Percentiles rank a stretch among this genome's conserved stretches.
phyloP scores from a whole-genome alignment of 2,888 invertebrate species.

The Pyrochroa serraticornis region DNA sequence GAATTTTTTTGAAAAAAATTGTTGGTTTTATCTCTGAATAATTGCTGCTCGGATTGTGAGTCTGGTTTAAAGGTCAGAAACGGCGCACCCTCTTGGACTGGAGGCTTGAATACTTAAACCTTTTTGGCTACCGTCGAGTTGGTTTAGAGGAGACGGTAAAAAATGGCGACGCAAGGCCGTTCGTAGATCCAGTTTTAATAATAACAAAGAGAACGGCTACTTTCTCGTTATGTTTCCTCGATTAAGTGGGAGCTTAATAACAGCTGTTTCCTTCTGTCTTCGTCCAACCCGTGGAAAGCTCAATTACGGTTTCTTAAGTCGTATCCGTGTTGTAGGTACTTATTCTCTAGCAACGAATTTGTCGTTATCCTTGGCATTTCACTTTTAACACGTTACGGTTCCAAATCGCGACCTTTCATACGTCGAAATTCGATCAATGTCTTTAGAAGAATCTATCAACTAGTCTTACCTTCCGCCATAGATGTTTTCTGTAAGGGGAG shows the following conservation, averaged over 20 bases:
- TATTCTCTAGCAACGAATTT: conserved; percentile 1
- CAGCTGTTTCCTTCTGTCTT: conserved; percentile 10
- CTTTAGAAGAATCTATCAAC: neutral
- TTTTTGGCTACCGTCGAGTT: neutral
- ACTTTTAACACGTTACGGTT: conserved; percentile 34
- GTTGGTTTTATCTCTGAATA: no score
- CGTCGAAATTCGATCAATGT: neutral
- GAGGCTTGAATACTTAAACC: no score
- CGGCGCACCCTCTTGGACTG: no score
- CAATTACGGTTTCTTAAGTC: conserved; percentile 5
- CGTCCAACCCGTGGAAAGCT: conserved; percentile 4
- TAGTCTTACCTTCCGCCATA: conserved; percentile 84
- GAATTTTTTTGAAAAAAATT: no score
- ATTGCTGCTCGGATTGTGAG: no score
- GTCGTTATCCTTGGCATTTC: conserved; percentile 54
- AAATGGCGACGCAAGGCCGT: conserved; percentile 41
- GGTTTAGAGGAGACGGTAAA: conserved; percentile 1
- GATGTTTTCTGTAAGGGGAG: conserved; percentile 85
- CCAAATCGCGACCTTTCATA: conserved; percentile 11
- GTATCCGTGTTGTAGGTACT: conserved; percentile 2
- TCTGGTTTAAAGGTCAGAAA: no score
- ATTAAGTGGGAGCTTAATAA: conserved; percentile 15
- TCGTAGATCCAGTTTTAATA: conserved; percentile 46
- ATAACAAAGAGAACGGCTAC: conserved; percentile 45
- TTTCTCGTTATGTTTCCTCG: conserved; percentile 37